Evolutionary conservation across 2,797 vertebrate genomes (phyloP).

Genomic region (Sebastes matsubarae): DNA sequence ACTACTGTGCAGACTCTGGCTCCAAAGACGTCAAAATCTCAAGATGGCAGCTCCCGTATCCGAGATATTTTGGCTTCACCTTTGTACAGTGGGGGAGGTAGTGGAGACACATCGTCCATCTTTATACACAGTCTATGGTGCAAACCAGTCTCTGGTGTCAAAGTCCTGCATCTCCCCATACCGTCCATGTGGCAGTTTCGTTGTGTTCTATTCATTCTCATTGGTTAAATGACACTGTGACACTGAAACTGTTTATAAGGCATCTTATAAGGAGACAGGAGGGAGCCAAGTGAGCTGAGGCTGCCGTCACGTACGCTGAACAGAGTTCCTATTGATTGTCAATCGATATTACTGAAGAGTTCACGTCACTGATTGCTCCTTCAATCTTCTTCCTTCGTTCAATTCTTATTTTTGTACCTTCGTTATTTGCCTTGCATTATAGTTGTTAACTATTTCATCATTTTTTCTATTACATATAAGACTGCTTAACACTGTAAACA

Average conservation of each 20-base stretch:
- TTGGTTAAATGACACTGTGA: neutral
- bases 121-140: neutral
- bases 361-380: slow-evolving; percentile 2
- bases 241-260: neutral
- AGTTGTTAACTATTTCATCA: neutral
- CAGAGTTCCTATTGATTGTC: neutral
- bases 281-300: neutral
- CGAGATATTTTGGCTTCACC: neutral
- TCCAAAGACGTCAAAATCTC: neutral
- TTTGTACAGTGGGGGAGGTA: neutral
- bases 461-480: slow-evolving; percentile 1
- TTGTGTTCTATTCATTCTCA: neutral
- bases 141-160: neutral
- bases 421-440: neutral
- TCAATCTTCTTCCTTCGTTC: neutral
- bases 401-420: neutral
- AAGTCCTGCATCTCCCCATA: neutral
- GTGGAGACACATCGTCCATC: neutral
- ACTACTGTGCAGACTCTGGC: no score
- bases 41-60: neutral
- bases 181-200: neutral
- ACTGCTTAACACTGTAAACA: neutral
- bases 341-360: neutral
- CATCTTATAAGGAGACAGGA: neutral
- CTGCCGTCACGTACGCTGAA: neutral